A percentile compares a stretch with the other conserved stretches of the same genome.
phyloP scores from a whole-genome alignment of 2,797 vertebrate species.

The Muscicapa comitata region DNA sequence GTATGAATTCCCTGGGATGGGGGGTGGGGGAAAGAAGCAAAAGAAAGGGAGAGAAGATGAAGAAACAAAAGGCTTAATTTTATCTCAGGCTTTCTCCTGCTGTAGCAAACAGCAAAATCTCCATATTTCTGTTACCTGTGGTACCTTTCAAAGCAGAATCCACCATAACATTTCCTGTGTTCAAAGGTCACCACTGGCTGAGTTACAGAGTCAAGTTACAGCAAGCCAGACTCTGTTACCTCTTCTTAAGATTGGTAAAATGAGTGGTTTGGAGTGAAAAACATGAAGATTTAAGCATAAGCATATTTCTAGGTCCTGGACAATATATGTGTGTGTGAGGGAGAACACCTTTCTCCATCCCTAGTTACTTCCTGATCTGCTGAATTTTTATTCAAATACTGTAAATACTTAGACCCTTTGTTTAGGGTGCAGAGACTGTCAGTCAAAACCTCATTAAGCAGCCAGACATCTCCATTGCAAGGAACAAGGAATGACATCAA shows the following conservation, averaged over 20 bases:
- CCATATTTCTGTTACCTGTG: neutral
- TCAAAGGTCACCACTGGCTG: neutral
- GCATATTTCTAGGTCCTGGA: neutral
- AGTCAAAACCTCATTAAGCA: slow-evolving; percentile 1
- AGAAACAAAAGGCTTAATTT: neutral
- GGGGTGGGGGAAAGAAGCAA: neutral
- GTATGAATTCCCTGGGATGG: neutral
- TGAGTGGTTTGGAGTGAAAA: neutral
- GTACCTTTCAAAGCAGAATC: neutral
- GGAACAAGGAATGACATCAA: neutral
- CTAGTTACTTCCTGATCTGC: neutral
- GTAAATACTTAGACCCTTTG: neutral
- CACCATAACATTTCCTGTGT: neutral
- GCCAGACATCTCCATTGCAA: neutral
- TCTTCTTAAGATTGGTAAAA: neutral
- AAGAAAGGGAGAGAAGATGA: neutral
- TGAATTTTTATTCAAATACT: neutral
- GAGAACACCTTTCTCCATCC: neutral
- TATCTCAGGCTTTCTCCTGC: neutral
- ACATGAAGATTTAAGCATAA: neutral
- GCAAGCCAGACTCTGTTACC: neutral
- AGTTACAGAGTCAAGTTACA: neutral
- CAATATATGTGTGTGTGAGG: neutral
- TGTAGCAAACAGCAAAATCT: neutral
- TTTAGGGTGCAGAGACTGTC: neutral